Evolutionary conservation across 2,888 invertebrate species (phyloP).

Genomic region (Drosophila putrida): DNA sequence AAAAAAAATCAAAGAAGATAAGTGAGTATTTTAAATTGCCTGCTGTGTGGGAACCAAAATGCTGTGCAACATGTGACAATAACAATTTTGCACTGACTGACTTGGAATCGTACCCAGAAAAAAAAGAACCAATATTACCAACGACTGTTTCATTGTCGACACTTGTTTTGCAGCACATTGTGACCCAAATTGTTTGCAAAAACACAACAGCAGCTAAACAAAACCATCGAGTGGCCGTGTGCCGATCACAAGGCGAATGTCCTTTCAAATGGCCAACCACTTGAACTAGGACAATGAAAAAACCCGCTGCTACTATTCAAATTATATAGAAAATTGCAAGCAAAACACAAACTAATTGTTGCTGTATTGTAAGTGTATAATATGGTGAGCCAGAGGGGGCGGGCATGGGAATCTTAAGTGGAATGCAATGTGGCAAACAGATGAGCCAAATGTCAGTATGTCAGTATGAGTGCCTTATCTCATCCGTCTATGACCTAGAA

Average conservation of each 20-base stretch:
- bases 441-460: slow-evolving; percentile 61
- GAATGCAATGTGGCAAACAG: slow-evolving; percentile 71
- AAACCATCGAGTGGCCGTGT: slow-evolving; percentile 54
- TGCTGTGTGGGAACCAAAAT: slow-evolving; percentile 78
- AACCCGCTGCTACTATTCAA: slow-evolving; percentile 65
- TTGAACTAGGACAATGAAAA: slow-evolving; percentile 62
- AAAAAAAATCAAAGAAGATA: slow-evolving; percentile 35
- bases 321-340: slow-evolving; percentile 74
- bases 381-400: slow-evolving; percentile 18
- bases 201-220: slow-evolving; percentile 39
- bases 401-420: slow-evolving; percentile 75
- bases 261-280: slow-evolving; percentile 48
- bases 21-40: slow-evolving; percentile 60
- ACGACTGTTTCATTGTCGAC: slow-evolving; percentile 69
- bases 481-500: slow-evolving; percentile 34
- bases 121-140: slow-evolving; percentile 29
- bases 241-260: slow-evolving; percentile 44
- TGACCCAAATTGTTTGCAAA: slow-evolving; percentile 73
- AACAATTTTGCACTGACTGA: slow-evolving; percentile 70
- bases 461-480: slow-evolving; percentile 53
- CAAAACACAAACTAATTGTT: slow-evolving; percentile 76
- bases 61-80: slow-evolving; percentile 74
- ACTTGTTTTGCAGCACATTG: slow-evolving; percentile 70
- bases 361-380: slow-evolving; percentile 30
- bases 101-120: slow-evolving; percentile 15